phyloP scores from a whole-genome alignment of 2,888 invertebrate genomes.

The Thymelicus acteon region DNA sequence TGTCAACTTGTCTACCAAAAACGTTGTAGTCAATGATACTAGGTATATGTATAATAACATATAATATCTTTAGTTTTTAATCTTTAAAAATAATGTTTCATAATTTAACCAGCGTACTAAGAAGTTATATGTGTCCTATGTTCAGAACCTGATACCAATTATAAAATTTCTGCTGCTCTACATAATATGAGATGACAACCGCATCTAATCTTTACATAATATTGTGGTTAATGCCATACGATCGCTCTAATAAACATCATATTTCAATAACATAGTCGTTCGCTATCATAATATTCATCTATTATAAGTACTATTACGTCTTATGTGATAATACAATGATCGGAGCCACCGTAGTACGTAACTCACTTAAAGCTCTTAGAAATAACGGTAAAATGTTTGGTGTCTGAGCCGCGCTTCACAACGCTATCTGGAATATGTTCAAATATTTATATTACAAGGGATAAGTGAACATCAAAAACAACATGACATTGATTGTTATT shows the following conservation, averaged over 20 bases:
- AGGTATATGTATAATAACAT: too few relatives aligned
- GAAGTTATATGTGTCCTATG: neutral
- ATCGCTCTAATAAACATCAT: conserved; percentile 6
- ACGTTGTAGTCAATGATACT: too few relatives aligned
- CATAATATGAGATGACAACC: conserved; percentile 6
- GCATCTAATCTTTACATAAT: conserved; percentile 16
- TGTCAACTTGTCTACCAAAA: too few relatives aligned
- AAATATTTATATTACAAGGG: neutral
- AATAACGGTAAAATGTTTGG: conserved; percentile 6
- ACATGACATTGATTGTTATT: neutral
- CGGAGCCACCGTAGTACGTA: neutral
- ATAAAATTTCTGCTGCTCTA: conserved; percentile 4
- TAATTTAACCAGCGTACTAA: too few relatives aligned
- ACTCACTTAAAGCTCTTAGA: conserved; percentile 2
- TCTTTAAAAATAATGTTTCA: too few relatives aligned
- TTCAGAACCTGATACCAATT: neutral
- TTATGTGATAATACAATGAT: conserved; percentile 9
- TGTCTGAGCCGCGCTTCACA: neutral
- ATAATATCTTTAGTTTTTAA: too few relatives aligned
- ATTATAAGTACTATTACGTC: too few relatives aligned
- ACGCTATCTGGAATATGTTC: neutral
- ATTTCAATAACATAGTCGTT: neutral
- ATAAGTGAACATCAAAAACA: neutral
- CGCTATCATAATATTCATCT: conserved; percentile 10
- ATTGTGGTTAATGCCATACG: conserved; percentile 9